phyloP scores from a whole-genome alignment of 2,888 invertebrate genomes.

The Dolichomitus sp. region DNA sequence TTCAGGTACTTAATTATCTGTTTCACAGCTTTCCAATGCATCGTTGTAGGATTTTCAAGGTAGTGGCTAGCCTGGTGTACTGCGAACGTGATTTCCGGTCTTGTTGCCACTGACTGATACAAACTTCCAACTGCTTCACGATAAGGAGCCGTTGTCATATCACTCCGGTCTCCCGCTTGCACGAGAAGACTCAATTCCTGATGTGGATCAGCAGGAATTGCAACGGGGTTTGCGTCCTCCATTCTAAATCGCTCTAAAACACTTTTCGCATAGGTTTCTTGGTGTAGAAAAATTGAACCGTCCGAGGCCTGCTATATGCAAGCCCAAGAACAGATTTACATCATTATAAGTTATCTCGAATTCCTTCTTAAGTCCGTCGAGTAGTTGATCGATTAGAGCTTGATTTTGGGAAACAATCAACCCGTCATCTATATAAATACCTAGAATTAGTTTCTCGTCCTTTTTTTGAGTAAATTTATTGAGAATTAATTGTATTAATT shows the following conservation, averaged over 20 bases:
- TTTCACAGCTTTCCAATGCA: neutral
- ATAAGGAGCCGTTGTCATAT: neutral
- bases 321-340: conserved; percentile 65
- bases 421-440: conserved; percentile 79
- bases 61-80: neutral
- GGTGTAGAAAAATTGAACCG: conserved; percentile 55
- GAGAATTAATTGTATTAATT: no score
- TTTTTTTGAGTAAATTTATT: no score
- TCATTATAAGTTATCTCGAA: conserved; percentile 63
- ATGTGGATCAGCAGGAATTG: conserved; percentile 61
- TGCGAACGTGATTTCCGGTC: neutral
- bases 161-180: neutral
- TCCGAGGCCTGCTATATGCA: conserved; percentile 70
- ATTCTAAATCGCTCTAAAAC: conserved; percentile 56
- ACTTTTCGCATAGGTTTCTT: conserved; percentile 43
- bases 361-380: conserved; percentile 39
- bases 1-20: neutral
- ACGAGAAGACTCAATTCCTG: neutral
- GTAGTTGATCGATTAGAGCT: conserved; percentile 64
- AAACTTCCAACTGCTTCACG: neutral
- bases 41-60: neutral
- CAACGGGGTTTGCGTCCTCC: conserved; percentile 68
- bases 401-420: conserved; percentile 67
- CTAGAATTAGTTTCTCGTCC: conserved; percentile 69
- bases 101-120: neutral